Percentiles rank a stretch among this genome's conserved stretches.
These are phyloP conservation scores for Talpa occidentalis DNA, from an alignment of 2,113 vertebrate species.

Conservation along the genomic window DNA sequence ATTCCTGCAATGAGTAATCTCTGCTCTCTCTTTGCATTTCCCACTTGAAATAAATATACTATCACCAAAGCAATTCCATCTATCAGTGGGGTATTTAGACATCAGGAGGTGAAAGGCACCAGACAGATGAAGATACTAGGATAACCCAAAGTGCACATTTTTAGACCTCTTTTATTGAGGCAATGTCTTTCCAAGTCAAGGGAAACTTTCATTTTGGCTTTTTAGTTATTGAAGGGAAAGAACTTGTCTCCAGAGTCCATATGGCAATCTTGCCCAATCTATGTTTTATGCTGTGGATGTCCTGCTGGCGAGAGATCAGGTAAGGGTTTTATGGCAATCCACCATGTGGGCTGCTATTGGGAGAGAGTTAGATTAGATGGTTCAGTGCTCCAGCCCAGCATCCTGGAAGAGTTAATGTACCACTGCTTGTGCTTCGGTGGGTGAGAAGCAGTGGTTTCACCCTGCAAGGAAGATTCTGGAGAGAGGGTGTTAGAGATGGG, in stretches of 20 bases:
- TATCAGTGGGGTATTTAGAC: not conserved
- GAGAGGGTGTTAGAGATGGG: slow-evolving; percentile 67
- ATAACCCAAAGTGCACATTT: not conserved
- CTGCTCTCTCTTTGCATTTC: not conserved
- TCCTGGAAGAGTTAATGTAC: not conserved
- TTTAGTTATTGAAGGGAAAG: not conserved
- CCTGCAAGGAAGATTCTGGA: slow-evolving; percentile 79
- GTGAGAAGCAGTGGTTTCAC: not conserved
- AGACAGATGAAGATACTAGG: not conserved
- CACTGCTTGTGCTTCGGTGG: not conserved
- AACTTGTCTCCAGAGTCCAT: not conserved
- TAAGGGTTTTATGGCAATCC: not conserved
- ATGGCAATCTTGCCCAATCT: not conserved
- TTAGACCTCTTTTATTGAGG: not conserved
- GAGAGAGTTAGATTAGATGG: slow-evolving; percentile 32
- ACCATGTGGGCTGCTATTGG: not conserved
- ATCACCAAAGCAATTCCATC: not conserved
- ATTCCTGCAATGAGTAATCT: not conserved
- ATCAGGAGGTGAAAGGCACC: not conserved
- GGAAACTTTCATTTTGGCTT: not conserved
- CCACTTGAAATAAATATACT: not conserved
- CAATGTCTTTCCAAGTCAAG: not conserved
- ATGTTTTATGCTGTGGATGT: not conserved
- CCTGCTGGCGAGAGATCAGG: not conserved
- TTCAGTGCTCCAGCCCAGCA: not conserved